Conservation (phyloP, 2,113 vertebrate species). For the Indicator maculatus region DNA sequence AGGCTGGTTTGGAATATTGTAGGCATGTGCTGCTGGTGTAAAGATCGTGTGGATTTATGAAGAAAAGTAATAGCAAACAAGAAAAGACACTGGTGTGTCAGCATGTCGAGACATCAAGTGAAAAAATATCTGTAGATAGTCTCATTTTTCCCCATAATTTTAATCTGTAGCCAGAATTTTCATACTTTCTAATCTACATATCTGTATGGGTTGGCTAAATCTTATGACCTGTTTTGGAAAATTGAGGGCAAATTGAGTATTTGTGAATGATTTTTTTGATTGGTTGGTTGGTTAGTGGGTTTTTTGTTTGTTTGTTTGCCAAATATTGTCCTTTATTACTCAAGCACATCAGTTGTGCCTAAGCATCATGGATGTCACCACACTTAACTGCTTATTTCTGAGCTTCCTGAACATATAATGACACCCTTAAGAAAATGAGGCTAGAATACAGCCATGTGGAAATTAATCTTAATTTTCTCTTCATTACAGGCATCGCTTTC, state of each 20-base stretch:
- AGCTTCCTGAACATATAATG: background rate
- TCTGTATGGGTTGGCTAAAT: background rate
- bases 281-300: background rate
- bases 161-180: background rate
- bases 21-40: background rate
- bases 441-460: background rate
- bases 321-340: background rate
- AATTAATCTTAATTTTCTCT: constrained; percentile 63
- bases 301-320: background rate
- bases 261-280: background rate
- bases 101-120: background rate
- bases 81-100: background rate
- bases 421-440: background rate
- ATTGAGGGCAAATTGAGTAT: background rate
- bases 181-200: background rate
- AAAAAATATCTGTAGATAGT: background rate
- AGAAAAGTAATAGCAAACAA: background rate
- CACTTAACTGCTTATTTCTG: background rate
- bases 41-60: background rate
- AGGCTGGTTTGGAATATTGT: background rate
- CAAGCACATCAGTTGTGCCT: background rate
- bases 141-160: background rate
- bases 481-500: constrained; percentile 81
- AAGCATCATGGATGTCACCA: background rate
- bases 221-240: background rate